Conservation (phyloP, 2,797 vertebrate genomes). For the Sebastes jordani region DNA sequence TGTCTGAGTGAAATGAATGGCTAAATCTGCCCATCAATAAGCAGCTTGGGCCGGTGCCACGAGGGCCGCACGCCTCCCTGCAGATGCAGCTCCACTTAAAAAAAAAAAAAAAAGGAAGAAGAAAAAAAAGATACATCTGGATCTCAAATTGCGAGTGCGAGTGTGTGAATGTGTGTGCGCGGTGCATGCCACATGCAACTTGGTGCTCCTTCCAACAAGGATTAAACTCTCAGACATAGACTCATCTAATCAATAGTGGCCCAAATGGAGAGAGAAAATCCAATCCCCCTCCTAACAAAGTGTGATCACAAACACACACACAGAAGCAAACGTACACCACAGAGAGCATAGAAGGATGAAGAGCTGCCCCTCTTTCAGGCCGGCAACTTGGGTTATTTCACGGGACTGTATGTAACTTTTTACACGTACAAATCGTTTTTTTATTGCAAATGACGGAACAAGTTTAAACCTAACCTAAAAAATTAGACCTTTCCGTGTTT, state of each 20-base stretch:
- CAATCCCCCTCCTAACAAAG: slow-evolving; percentile 56
- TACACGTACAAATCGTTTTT: too few species aligned
- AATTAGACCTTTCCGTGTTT: too few species aligned
- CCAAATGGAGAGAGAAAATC: slow-evolving; percentile 74
- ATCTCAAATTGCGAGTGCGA: slow-evolving; percentile 47
- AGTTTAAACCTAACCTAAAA: too few species aligned
- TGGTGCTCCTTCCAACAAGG: slow-evolving; percentile 74
- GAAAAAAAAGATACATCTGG: slow-evolving; percentile 69
- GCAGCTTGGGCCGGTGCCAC: slow-evolving; percentile 75
- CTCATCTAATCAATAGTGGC: slow-evolving; percentile 78
- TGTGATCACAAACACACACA: slow-evolving; percentile 49
- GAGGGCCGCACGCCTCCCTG: slow-evolving; percentile 57
- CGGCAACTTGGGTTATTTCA: not conserved
- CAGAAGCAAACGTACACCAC: slow-evolving; percentile 27
- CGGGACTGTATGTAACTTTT: too few species aligned
- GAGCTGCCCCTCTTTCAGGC: slow-evolving; percentile 15
- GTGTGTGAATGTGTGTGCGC: not conserved
- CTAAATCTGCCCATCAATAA: slow-evolving; percentile 80
- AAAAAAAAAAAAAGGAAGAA: slow-evolving; percentile 42
- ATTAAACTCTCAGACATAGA: slow-evolving; percentile 78
- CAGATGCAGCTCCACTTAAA: slow-evolving; percentile 60
- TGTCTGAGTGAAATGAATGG: slow-evolving; percentile 69
- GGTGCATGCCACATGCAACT: slow-evolving; percentile 50
- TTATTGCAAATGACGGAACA: too few species aligned
- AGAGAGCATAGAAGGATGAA: slow-evolving; percentile 24